Evolutionary conservation across 2,888 invertebrate species (phyloP).

Genomic region (Mallateleia sp.): DNA sequence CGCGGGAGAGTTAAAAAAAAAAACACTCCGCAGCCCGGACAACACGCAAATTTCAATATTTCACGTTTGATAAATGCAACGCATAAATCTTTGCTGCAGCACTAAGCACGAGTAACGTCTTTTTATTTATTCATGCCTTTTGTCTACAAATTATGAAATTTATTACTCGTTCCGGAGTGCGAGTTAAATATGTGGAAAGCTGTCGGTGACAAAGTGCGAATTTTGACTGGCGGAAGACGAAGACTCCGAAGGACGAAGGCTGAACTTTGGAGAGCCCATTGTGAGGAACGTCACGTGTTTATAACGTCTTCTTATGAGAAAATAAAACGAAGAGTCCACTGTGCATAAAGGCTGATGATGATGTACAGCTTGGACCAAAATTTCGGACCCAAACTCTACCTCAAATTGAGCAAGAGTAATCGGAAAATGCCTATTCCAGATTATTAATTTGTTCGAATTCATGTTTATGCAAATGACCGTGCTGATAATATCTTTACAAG

Average conservation of each 20-base stretch:
- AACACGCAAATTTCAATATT: slow-evolving; percentile 74
- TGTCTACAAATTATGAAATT: slow-evolving; percentile 75
- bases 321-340: too few relatives aligned
- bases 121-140: slow-evolving; percentile 64
- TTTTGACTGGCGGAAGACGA: slow-evolving; percentile 31
- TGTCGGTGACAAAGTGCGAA: slow-evolving; percentile 49
- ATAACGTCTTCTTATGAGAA: too few relatives aligned
- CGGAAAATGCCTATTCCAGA: neutral
- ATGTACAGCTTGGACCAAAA: too few relatives aligned
- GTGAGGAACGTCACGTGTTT: neutral
- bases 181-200: slow-evolving; percentile 38
- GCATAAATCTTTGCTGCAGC: slow-evolving; percentile 64
- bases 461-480: neutral
- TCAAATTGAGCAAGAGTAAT: too few relatives aligned
- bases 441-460: neutral
- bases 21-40: slow-evolving; percentile 57
- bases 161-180: slow-evolving; percentile 53
- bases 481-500: neutral
- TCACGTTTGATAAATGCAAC: slow-evolving; percentile 73
- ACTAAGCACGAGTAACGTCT: slow-evolving; percentile 67
- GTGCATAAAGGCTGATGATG: too few relatives aligned
- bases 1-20: slow-evolving; percentile 7
- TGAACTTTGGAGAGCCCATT: neutral
- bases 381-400: too few relatives aligned
- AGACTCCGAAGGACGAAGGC: too few relatives aligned